A percentile compares a stretch with the other conserved stretches of the same genome.
Conservation (phyloP, 2,113 vertebrate genomes). For the Leptobrachium ailaonicum region DNA sequence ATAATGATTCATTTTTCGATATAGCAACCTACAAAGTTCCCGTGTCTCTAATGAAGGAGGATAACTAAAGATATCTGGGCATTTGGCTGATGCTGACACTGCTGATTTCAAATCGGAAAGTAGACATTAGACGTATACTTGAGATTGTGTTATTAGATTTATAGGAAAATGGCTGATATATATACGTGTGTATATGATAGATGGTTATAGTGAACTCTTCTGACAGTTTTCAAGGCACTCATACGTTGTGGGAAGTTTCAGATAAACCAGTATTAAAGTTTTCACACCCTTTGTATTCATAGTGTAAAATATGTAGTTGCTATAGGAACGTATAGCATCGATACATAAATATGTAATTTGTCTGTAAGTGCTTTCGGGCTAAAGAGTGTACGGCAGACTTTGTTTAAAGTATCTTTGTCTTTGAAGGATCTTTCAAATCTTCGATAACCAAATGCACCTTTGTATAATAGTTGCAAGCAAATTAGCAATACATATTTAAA, state of each 20-base stretch:
- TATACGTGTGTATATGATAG: no score
- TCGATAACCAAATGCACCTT: conserved; percentile 37
- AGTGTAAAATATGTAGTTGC: not conserved
- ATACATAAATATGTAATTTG: conserved; percentile 35
- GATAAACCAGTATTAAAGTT: conserved; percentile 10
- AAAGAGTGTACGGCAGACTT: conserved; percentile 3
- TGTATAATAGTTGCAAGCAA: conserved; percentile 19
- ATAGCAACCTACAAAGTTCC: no score
- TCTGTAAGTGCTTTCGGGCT: conserved; percentile 17
- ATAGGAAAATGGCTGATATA: no score
- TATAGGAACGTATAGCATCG: not conserved
- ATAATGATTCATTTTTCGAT: no score
- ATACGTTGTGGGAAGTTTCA: not conserved
- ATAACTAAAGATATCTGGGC: no score
- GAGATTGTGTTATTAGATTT: no score
- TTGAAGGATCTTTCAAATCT: conserved; percentile 25
- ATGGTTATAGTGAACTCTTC: no score
- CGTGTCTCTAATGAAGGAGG: no score
- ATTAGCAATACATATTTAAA: conserved; percentile 43
- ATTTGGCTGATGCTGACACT: no score
- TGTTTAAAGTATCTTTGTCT: conserved; percentile 43
- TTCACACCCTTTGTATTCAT: conserved; percentile 11
- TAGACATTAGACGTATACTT: no score
- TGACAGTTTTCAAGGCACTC: no score
- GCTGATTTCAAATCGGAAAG: no score